Evolutionary conservation across 2,797 vertebrate genomes (phyloP).

Genomic region (Chromis chromis): DNA sequence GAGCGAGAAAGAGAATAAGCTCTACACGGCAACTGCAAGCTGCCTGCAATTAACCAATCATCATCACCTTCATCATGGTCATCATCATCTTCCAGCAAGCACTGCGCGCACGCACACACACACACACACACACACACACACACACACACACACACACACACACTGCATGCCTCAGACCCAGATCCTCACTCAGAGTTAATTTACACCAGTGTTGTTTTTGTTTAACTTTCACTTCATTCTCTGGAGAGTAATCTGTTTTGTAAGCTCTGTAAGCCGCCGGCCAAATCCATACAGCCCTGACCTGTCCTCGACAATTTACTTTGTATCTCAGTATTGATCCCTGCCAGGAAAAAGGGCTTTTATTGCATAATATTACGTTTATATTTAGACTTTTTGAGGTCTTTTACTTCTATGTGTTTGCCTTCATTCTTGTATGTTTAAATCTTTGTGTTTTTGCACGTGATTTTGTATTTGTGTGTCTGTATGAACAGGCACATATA

Average conservation of each 20-base stretch:
- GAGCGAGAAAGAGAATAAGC: constrained; percentile 17
- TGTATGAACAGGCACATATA: neutral
- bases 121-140: constrained; percentile 51
- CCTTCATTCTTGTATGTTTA: constrained; percentile 10
- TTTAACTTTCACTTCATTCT: constrained; percentile 63
- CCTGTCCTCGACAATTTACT: constrained; percentile 34
- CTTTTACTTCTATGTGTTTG: neutral
- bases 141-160: constrained; percentile 60
- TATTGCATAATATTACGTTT: neutral
- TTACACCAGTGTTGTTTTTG: constrained; percentile 76
- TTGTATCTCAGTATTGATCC: constrained; percentile 16
- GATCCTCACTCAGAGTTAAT: constrained; percentile 69
- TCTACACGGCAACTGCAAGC: constrained; percentile 72
- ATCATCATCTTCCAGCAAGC: constrained; percentile 69
- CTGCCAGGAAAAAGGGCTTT: neutral
- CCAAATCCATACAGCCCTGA: constrained; percentile 37
- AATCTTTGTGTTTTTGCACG: neutral
- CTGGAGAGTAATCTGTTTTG: constrained; percentile 56
- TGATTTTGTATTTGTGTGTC: constrained; percentile 9
- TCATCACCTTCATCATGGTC: constrained; percentile 75
- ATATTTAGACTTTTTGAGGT: neutral
- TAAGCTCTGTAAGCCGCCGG: constrained; percentile 36
- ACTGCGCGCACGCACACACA: constrained; percentile 50
- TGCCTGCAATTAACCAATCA: constrained; percentile 86
- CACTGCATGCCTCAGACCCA: constrained; percentile 45